A percentile compares a stretch with the other conserved stretches of the same genome.
Conservation (phyloP, 2,888 invertebrate genomes). For the Brenthis ino region DNA sequence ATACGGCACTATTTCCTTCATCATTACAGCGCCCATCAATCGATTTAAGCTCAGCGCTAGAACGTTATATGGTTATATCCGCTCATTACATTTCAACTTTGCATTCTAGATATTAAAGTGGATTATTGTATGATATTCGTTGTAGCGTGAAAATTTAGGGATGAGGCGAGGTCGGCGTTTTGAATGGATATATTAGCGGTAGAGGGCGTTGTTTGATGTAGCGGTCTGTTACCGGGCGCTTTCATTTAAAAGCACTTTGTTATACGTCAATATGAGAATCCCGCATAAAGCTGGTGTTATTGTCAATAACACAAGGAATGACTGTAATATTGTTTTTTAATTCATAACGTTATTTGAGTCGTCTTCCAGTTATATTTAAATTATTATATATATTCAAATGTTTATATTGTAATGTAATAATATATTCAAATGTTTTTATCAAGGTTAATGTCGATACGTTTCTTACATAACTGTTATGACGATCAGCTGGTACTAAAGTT, state of each 20-base stretch:
- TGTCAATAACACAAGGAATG: constrained; percentile 9
- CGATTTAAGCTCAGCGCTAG: constrained; percentile 48
- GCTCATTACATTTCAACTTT: constrained; percentile 46
- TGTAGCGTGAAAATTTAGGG: constrained; percentile 54
- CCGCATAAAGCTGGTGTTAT: constrained; percentile 28
- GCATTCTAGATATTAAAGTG: constrained; percentile 44
- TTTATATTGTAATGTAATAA: too few species aligned
- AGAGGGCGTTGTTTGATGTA: constrained; percentile 68
- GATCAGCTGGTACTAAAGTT: neutral
- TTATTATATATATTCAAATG: too few species aligned
- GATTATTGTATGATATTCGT: constrained; percentile 43
- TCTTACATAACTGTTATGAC: neutral
- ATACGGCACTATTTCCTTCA: constrained; percentile 52
- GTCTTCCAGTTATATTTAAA: neutral
- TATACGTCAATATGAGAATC: constrained; percentile 47
- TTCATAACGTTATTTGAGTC: neutral
- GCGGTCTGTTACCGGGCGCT: constrained; percentile 62
- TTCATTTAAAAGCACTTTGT: constrained; percentile 62
- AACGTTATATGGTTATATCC: constrained; percentile 50
- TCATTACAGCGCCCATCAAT: constrained; percentile 44
- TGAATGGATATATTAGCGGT: constrained; percentile 61
- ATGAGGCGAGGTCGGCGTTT: constrained; percentile 65
- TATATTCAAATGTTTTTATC: too few species aligned
- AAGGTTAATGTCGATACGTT: neutral
- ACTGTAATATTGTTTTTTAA: neutral